Evolutionary conservation across 2,113 vertebrate species (phyloP).

Genomic region (Formicarius rufipectus): DNA sequence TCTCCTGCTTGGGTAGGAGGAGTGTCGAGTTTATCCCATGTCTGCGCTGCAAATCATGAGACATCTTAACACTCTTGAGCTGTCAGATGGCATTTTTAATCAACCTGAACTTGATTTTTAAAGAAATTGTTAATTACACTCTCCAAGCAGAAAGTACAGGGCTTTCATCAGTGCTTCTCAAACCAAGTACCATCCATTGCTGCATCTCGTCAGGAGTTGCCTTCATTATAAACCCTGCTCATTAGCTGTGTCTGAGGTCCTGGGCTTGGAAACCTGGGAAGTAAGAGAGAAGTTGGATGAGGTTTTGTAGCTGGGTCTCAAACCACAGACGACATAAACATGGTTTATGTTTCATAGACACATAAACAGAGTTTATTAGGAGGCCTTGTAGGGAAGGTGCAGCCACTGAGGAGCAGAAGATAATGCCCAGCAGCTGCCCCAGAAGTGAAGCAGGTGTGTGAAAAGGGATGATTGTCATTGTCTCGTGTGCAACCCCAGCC

Average conservation of each 20-base stretch:
- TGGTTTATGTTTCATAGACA: neutral
- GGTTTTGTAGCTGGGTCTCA: neutral
- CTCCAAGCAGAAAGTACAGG: neutral
- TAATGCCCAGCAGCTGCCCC: neutral
- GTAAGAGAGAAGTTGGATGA: neutral
- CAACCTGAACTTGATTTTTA: neutral
- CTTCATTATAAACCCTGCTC: neutral
- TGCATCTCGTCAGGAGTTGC: neutral
- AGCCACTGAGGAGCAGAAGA: neutral
- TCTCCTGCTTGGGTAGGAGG: neutral
- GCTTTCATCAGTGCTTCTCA: neutral
- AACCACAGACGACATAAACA: neutral
- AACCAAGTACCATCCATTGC: neutral
- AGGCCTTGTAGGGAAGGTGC: neutral
- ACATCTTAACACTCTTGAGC: neutral
- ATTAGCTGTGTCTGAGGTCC: neutral
- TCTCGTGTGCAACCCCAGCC: neutral
- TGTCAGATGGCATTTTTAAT: neutral
- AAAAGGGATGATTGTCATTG: neutral
- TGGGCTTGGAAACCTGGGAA: neutral
- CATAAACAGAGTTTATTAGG: neutral
- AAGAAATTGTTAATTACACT: neutral
- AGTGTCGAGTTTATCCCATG: neutral
- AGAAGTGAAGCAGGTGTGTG: neutral
- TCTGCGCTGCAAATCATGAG: neutral